Evolutionary conservation across 2,113 vertebrate species (phyloP), one percentile per base, ranked within the genome.

Genomic region (Romanogobio albipinnatus): DNA sequence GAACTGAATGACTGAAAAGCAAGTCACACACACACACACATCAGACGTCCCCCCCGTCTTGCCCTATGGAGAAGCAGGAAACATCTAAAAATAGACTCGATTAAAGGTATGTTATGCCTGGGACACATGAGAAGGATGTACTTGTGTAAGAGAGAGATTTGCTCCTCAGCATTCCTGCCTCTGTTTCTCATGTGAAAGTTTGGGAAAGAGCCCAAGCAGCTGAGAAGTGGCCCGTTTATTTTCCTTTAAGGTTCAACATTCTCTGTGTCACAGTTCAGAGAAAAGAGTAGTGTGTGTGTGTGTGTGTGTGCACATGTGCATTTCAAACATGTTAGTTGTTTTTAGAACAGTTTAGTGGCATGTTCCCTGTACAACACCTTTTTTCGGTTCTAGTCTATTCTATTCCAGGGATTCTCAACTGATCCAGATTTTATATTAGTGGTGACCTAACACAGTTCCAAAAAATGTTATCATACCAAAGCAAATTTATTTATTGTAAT

Each of bases 81-180:
- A 95, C 94, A 94, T 94, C 95, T 96, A 97, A 96, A 96, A 96
- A 96, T 96, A 97, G 95, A 93, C 94, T 82, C 94, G 95, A 97
- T 97, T 95, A 96, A 97, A 96, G 96, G 95, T 96, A 96, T 96
- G 96, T 96, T 96, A 96, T 97, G 95, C 95, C 95, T 95, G 95
- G 95, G 95, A 96, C 96, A 96, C 95, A 95, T 96, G 96, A 97
- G 96, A 96, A 95, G 96, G 95, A 96, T 96, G 95, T 96, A 95
- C 95, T 96, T 94, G 95, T 92, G 91, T 94, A 95, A 95, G 95
- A 96, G 94, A 95, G 93, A 95, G 94, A 93, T 91, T 71, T 91
- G 94, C 77, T 85, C 87, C 87, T 91, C 81, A 85, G 84, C 85
- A 90, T 91, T 88, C 90, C 83, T 51, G 82, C 95, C 95, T 93